Conservation (phyloP, 2,888 invertebrate species). For the Cephalotes varians region DNA sequence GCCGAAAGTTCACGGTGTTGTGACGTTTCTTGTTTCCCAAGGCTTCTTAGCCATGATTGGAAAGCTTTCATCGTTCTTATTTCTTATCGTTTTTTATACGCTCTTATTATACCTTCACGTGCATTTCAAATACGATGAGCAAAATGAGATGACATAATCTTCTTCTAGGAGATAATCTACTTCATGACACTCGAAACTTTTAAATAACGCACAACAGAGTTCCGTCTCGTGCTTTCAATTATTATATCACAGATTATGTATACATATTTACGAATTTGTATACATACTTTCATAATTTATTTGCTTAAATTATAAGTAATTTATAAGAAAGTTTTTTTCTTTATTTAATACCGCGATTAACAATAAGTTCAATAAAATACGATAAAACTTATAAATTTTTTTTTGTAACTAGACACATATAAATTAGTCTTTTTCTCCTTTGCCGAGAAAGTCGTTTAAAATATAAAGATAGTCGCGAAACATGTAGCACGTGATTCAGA, state of each 20-base stretch:
- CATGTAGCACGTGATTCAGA: background rate
- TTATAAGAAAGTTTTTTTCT: background rate
- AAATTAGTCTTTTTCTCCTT: background rate
- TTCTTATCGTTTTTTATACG: slow-evolving; percentile 29
- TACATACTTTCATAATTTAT: background rate
- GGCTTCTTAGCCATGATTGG: slow-evolving; percentile 37
- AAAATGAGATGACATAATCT: slow-evolving; percentile 28
- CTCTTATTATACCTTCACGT: slow-evolving; percentile 17
- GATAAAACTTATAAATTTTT: background rate
- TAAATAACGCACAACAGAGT: background rate
- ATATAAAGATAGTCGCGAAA: background rate
- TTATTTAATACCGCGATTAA: background rate
- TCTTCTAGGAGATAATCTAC: slow-evolving; percentile 12
- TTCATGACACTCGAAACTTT: slow-evolving; percentile 10
- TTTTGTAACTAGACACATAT: background rate
- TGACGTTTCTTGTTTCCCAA: slow-evolving; percentile 43
- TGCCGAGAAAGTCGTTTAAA: slow-evolving; percentile 4
- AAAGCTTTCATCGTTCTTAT: slow-evolving; percentile 53
- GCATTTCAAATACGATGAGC: slow-evolving; percentile 28
- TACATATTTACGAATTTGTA: background rate
- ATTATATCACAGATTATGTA: background rate
- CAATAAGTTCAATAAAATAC: background rate
- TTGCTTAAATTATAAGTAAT: background rate
- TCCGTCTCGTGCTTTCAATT: background rate
- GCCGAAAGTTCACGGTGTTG: slow-evolving; percentile 44